These are phyloP conservation scores for Caenorhabditis imperialis DNA, from an alignment of 2,888 invertebrate genomes.

Conservation along the genomic window DNA sequence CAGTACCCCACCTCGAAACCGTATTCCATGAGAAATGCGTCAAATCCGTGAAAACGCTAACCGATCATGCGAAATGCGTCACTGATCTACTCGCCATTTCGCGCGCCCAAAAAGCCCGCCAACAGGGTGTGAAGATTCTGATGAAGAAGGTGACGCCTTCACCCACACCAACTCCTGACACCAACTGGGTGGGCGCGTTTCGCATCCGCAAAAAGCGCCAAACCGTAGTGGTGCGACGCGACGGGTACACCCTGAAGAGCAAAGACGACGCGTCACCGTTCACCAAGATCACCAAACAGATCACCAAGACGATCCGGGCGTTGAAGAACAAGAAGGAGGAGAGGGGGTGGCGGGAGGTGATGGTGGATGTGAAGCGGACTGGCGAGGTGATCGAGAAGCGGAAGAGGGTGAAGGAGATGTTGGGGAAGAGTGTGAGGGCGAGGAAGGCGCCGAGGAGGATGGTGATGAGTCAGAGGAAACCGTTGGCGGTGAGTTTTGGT, in stretches of 20 bases:
- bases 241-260: conserved; percentile 18
- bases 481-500: conserved; percentile 14
- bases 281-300: conserved; percentile 43
- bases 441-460: not conserved
- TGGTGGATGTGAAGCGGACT: conserved; percentile 42
- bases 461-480: conserved; percentile 14
- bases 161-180: not conserved
- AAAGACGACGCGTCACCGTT: conserved; percentile 38
- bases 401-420: conserved; percentile 49
- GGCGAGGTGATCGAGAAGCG: conserved; percentile 42
- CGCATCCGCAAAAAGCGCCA: conserved; percentile 44
- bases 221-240: conserved; percentile 9
- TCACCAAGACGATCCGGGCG: conserved; percentile 47
- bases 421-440: conserved; percentile 29
- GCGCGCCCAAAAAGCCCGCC: not conserved
- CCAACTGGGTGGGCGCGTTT: conserved; percentile 52
- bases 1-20: conserved; percentile 29
- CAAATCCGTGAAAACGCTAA: conserved; percentile 23
- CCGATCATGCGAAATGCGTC: conserved; percentile 58
- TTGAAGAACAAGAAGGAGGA: conserved; percentile 56
- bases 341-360: conserved; percentile 49
- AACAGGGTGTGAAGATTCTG: conserved; percentile 4
- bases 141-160: conserved; percentile 5
- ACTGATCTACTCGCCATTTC: conserved; percentile 32
- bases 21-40: conserved; percentile 47